Conservation (phyloP, 2,797 vertebrate species). For the Esox masquinongy region DNA sequence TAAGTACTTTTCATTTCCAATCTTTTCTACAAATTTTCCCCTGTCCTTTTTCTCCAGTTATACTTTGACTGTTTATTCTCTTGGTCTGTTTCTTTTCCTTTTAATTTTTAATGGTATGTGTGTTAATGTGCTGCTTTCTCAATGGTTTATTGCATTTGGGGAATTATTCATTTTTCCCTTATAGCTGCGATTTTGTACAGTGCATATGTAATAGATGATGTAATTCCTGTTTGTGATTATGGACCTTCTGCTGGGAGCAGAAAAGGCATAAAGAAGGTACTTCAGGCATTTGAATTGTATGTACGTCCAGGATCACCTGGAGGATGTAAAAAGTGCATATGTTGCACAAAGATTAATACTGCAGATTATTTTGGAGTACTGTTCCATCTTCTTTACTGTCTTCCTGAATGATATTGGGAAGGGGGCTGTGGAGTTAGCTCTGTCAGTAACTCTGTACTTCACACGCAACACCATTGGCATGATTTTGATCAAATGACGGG, state of each 20-base stretch:
- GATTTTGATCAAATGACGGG: too few relatives aligned
- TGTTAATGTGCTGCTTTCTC: constrained; percentile 2
- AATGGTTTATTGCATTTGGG: constrained; percentile 2
- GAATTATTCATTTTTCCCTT: background rate
- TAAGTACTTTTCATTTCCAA: background rate
- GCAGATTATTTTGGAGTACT: too few relatives aligned
- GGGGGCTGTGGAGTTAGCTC: too few relatives aligned
- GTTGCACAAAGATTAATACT: too few relatives aligned
- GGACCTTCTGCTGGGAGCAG: background rate
- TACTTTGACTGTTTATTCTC: background rate
- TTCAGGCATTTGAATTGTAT: too few relatives aligned
- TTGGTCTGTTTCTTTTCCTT: background rate
- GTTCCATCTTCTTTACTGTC: too few relatives aligned
- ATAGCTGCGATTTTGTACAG: background rate
- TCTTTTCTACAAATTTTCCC: background rate
- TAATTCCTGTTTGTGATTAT: background rate
- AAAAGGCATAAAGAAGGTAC: too few relatives aligned
- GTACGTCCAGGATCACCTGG: too few relatives aligned
- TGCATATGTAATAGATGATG: background rate
- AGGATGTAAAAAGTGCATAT: too few relatives aligned
- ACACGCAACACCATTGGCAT: too few relatives aligned
- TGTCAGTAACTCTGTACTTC: too few relatives aligned
- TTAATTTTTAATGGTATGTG: background rate
- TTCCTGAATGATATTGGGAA: too few relatives aligned
- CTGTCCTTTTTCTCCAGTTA: background rate